Evolutionary conservation across 2,113 vertebrate genomes (phyloP).

Genomic region (Bufo gargarizans): DNA sequence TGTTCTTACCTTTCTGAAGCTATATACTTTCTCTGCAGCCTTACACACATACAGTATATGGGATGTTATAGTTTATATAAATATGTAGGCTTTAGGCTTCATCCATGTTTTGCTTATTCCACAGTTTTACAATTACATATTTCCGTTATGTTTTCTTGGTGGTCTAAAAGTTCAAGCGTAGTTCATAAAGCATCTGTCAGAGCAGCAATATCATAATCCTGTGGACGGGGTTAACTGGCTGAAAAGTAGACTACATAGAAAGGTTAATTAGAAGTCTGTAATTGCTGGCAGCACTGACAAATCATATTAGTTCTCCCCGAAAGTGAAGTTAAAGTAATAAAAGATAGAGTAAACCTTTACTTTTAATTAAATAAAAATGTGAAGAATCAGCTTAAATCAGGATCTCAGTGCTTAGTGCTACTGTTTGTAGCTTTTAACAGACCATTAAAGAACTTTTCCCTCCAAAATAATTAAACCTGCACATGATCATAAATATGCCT

Average conservation of each 20-base stretch:
- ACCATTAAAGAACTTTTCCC: not conserved
- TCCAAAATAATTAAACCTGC: not conserved
- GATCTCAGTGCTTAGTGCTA: not conserved
- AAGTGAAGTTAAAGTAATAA: not conserved
- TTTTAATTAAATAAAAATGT: not conserved
- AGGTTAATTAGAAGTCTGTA: constrained; percentile 1
- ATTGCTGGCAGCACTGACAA: constrained; percentile 7
- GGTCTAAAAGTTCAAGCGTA: constrained; percentile 42
- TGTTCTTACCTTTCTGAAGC: not conserved
- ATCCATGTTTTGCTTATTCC: constrained; percentile 7
- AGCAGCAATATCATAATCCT: constrained; percentile 28
- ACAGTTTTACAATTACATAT: constrained; percentile 43
- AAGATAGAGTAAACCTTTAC: not conserved
- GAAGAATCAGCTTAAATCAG: not conserved
- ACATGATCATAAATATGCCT: not conserved
- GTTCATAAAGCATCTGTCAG: constrained; percentile 52
- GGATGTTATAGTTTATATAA: not conserved
- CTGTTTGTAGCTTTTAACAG: not conserved
- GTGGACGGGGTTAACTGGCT: not conserved
- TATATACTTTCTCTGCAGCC: not conserved
- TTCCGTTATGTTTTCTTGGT: constrained; percentile 41
- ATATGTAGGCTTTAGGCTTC: constrained; percentile 16
- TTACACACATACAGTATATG: not conserved
- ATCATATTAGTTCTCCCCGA: not conserved
- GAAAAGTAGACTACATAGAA: constrained; percentile 9